These are phyloP conservation scores for Spongia lamella DNA, from an alignment of 37 sponge, comb jelly and placozoan genomes.

Conservation along the genomic window DNA sequence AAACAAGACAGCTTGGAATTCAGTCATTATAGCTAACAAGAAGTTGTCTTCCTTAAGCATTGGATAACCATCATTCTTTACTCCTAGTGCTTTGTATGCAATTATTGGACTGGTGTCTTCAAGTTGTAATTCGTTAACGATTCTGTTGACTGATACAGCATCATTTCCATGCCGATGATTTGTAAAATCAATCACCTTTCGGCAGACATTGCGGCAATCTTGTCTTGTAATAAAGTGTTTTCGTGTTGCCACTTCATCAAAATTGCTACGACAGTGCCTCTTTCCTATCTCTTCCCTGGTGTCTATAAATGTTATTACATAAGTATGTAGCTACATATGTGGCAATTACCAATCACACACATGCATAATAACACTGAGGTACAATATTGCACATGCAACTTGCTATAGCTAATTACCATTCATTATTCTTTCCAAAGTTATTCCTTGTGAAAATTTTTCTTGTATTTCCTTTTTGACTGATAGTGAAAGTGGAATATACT, in stretches of 20 bases:
- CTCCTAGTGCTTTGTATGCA: conserved; percentile 8
- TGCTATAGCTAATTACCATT: conserved; percentile 9
- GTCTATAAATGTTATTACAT: too few relatives aligned
- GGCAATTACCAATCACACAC: too few relatives aligned
- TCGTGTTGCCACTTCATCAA: conserved; percentile 3
- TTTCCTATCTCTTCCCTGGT: too few relatives aligned
- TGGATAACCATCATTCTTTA: not conserved
- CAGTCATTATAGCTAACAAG: not conserved
- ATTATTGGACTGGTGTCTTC: not conserved
- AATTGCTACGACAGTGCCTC: not conserved
- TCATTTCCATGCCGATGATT: conserved; percentile 12
- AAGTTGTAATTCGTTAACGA: not conserved
- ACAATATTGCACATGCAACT: too few relatives aligned
- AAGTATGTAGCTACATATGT: too few relatives aligned
- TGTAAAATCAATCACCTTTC: not conserved
- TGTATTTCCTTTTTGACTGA: not conserved
- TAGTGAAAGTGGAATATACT: conserved; percentile 5
- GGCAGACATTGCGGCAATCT: not conserved
- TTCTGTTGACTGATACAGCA: conserved; percentile 12
- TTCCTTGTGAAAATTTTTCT: not conserved
- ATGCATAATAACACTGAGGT: too few relatives aligned
- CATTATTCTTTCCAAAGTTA: conserved; percentile 14
- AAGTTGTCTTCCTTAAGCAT: conserved; percentile 1
- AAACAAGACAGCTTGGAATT: conserved; percentile 3
- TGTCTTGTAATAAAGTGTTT: conserved; percentile 7